phyloP scores from a whole-genome alignment of 2,113 vertebrate genomes.

The Felis catus region DNA sequence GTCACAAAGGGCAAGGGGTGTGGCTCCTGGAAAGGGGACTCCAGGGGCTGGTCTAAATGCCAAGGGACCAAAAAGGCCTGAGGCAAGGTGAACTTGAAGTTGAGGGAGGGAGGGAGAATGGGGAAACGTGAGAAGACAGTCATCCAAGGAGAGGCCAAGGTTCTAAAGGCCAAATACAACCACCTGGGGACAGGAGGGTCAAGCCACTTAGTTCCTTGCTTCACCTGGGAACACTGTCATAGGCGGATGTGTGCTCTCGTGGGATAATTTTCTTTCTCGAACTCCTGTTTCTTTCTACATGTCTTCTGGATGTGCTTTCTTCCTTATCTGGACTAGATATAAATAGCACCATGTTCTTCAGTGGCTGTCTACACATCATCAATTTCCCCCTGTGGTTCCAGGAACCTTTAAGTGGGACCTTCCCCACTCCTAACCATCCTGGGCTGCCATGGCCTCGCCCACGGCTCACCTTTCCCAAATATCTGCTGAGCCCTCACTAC shows the following conservation, averaged over 20 bases:
- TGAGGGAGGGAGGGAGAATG: not conserved
- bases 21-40: not conserved
- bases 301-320: conserved; percentile 12
- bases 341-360: not conserved
- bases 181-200: not conserved
- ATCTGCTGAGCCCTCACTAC: conserved; percentile 49
- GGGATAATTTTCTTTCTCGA: not conserved
- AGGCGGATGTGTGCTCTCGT: not conserved
- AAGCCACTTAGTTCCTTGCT: not conserved
- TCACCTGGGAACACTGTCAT: not conserved
- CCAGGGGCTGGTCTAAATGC: conserved; percentile 24
- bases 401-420: conserved; percentile 12
- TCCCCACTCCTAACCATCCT: not conserved
- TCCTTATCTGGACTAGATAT: not conserved
- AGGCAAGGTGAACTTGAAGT: conserved; percentile 64
- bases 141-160: not conserved
- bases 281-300: not conserved
- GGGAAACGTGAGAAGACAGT: conserved; percentile 62
- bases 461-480: conserved; percentile 61
- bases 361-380: not conserved
- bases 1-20: conserved; percentile 9
- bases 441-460: not conserved
- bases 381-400: not conserved
- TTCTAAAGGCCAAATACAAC: not conserved
- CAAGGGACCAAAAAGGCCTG: conserved; percentile 66